Evolutionary conservation across 2,888 invertebrate genomes (phyloP).

Genomic region (Labia minor): DNA sequence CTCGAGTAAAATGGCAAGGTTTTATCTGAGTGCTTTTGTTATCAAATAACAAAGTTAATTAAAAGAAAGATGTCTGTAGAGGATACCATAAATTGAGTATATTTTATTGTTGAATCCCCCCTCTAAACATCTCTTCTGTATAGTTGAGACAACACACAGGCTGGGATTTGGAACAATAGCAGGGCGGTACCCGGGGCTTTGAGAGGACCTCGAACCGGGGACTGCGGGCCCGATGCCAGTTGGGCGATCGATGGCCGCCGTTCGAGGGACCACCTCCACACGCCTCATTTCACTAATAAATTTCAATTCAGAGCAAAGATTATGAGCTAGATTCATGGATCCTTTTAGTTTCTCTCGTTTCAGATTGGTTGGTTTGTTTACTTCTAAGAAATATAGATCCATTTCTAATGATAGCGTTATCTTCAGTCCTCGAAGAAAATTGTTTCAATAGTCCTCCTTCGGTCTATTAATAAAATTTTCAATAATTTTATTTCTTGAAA

Average conservation of each 20-base stretch:
- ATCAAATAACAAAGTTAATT: constrained; percentile 13
- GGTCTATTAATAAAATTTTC: no score
- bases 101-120: constrained; percentile 3
- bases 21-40: constrained; percentile 8
- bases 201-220: neutral
- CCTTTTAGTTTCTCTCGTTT: no score
- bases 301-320: neutral
- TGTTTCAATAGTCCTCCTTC: no score
- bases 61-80: constrained; percentile 13
- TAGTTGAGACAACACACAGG: constrained; percentile 4
- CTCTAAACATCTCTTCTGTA: neutral
- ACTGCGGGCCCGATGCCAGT: constrained; percentile 13
- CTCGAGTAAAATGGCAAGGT: neutral
- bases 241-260: constrained; percentile 13
- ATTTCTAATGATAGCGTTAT: no score
- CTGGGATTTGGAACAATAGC: constrained; percentile 5
- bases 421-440: no score
- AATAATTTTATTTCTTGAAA: no score
- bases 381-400: no score
- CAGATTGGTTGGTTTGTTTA: no score
- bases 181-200: neutral
- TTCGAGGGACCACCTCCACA: neutral
- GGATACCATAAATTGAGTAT: constrained; percentile 4
- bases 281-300: constrained; percentile 13
- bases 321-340: no score